These are phyloP conservation scores for Dromiciops gliroides DNA, from an alignment of 2,113 vertebrate species.

Conservation along the genomic window DNA sequence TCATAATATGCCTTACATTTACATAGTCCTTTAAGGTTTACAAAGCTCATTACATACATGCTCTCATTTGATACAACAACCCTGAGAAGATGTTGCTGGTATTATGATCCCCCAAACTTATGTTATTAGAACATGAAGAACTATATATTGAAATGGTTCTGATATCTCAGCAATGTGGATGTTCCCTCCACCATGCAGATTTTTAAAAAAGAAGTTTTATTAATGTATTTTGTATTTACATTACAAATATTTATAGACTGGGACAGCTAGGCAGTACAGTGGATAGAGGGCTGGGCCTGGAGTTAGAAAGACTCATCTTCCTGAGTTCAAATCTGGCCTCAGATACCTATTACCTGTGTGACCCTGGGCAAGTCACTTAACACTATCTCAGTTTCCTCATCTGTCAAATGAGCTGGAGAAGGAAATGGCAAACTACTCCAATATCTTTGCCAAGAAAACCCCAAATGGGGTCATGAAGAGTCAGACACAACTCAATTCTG, in stretches of 20 bases:
- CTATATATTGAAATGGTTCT: not conserved
- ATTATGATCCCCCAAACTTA: not conserved
- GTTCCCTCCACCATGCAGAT: not conserved
- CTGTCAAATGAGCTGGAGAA: not conserved
- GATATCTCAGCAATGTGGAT: not conserved
- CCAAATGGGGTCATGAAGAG: not conserved
- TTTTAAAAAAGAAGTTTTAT: not conserved
- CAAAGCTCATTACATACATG: not conserved
- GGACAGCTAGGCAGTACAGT: not conserved
- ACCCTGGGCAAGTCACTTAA: not conserved
- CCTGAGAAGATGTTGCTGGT: not conserved
- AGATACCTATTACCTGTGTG: no score
- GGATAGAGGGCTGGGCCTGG: no score
- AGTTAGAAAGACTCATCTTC: no score
- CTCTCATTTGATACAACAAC: no score
- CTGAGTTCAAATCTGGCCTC: no score
- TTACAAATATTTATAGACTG: not conserved
- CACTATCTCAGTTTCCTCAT: not conserved
- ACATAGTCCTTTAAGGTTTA: not conserved
- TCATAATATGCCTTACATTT: not conserved
- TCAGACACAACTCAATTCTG: no score
- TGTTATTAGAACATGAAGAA: not conserved
- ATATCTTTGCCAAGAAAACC: not conserved
- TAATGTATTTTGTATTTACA: not conserved
- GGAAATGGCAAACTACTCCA: not conserved